phyloP scores from a whole-genome alignment of 2,113 vertebrate species.

The Rhizomys pruinosus region DNA sequence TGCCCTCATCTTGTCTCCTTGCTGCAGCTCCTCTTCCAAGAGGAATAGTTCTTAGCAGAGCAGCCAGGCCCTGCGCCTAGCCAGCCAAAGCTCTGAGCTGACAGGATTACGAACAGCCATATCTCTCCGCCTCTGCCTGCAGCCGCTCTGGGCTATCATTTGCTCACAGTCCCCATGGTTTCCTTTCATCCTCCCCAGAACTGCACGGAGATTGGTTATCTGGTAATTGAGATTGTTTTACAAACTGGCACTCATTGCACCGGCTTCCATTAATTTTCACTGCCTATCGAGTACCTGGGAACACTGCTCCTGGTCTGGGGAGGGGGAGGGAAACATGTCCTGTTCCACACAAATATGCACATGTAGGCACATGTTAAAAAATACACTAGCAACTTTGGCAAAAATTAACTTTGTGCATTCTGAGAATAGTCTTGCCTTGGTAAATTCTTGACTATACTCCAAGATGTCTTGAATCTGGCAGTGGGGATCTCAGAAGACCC shows the following conservation, averaged over 20 bases:
- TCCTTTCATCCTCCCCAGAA: slow-evolving; percentile 4
- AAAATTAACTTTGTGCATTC: background rate
- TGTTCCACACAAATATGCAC: background rate
- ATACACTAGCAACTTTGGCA: background rate
- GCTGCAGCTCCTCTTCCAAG: background rate
- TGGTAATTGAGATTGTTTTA: slow-evolving; percentile 67
- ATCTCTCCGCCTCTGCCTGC: background rate
- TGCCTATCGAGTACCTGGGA: background rate
- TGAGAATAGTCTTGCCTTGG: background rate
- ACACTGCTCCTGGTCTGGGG: background rate
- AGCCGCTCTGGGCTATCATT: background rate
- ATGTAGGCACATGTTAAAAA: background rate
- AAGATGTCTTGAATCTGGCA: background rate
- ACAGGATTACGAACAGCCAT: background rate
- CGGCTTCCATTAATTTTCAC: background rate
- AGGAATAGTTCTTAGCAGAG: background rate
- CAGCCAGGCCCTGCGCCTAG: background rate
- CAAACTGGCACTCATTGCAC: slow-evolving; percentile 48
- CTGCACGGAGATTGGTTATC: slow-evolving; percentile 44
- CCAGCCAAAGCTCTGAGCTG: background rate
- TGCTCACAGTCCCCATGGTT: background rate
- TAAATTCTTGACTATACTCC: background rate
- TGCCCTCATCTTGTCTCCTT: background rate
- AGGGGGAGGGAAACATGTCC: too few relatives aligned
- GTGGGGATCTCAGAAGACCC: background rate